These are phyloP conservation scores for Neodiprion virginianus DNA, from an alignment of 1,140 invertebrate species.

Conservation along the genomic window DNA sequence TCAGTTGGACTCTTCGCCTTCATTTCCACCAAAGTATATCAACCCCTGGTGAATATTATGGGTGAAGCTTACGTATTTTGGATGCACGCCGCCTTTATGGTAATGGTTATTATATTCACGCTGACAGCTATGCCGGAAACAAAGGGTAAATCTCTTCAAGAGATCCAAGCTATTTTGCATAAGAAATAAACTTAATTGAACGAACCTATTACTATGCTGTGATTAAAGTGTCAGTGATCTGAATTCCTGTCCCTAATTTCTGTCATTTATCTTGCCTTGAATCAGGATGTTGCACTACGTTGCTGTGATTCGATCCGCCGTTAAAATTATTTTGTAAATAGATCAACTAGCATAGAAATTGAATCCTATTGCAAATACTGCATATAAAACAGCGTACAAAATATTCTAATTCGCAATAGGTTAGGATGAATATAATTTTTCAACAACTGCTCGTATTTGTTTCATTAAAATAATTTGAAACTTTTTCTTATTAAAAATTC, in stretches of 20 bases:
- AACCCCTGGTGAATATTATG: constrained; percentile 66
- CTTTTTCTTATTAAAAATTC: too few species aligned
- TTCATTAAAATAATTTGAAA: too few species aligned
- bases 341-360: not conserved
- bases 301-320: not conserved
- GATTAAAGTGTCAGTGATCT: not conserved
- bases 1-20: constrained; percentile 19
- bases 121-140: constrained; percentile 78
- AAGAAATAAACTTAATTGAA: not conserved
- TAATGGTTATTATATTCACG: constrained; percentile 69
- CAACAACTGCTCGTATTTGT: too few species aligned
- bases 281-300: not conserved
- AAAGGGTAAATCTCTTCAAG: constrained; percentile 75
- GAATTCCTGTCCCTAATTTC: not conserved
- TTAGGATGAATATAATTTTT: too few species aligned
- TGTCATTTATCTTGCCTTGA: not conserved
- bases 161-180: constrained; percentile 28
- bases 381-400: too few species aligned
- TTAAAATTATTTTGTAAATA: not conserved
- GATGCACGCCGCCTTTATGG: constrained; percentile 73
- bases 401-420: too few species aligned
- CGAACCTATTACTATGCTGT: not conserved
- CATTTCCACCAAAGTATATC: constrained; percentile 76
- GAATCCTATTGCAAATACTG: too few species aligned
- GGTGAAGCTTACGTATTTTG: constrained; percentile 76